Base-by-base conservation (phyloP, 2,113 vertebrate genomes). In the Abramis brama region DNA sequence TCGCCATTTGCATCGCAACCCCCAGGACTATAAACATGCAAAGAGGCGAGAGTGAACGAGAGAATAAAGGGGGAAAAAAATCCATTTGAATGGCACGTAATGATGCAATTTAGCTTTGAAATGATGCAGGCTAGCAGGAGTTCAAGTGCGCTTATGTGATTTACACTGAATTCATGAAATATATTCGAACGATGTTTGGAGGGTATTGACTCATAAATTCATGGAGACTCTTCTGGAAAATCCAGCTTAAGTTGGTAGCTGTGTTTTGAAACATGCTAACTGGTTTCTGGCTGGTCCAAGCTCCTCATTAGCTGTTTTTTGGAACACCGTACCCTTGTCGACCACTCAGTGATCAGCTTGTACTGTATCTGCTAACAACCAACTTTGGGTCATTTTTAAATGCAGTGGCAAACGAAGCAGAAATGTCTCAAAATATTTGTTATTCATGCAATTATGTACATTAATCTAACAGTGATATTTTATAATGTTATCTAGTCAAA, bases 1-100 rank as follows among this genome's bases (percentile, higher is more conserved):
- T 74, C 82, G 57, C 84, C 85, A 93, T 93, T 89, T 91, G 84
- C 90, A 92, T 91, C 91, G 82, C 83, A 89, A 39, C 86, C 78
- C 78, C 79, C 82, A 83, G 80, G 45, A 88, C 76, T 74, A 71
- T 66, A 70, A 75, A 80, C 84, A 85, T 73, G 80, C 33, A 86
- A 71, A 33, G 66, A 78, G 57, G 12, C 70, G 43, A 75, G 82
- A 87, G 45, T 60, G 71, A 78, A 60, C 27, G 21, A 87, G 50
- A 70, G 59, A 64, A 77, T 78, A 82, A 75, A 36, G 64, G 7
- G 7, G 45, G n/a, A 30, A 71, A 47, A 39, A 66, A 85, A 78
- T 84, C 17, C 10, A 77, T 75, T 73, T 76, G 79, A 85, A 68
- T 75, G 45, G 33, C 36, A 10, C 30, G 30, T 90, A 88, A 88